A percentile compares a stretch with the other conserved stretches of the same genome.
These are phyloP conservation scores for Volucella inanis DNA, from an alignment of 2,888 invertebrate genomes.

Conservation along the genomic window DNA sequence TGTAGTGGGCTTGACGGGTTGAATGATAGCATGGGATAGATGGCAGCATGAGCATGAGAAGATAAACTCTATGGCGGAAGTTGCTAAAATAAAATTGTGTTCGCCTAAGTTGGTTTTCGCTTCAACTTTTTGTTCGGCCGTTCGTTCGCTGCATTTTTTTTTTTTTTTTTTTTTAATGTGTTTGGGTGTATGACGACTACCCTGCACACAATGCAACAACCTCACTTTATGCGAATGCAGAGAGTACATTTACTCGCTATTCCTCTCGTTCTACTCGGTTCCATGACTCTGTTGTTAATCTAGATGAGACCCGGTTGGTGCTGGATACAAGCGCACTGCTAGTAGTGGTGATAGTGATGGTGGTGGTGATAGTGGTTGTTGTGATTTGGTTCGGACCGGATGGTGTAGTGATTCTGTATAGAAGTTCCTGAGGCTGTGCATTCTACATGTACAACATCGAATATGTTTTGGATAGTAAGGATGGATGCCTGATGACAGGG, in stretches of 20 bases:
- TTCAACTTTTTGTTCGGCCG: slow-evolving; percentile 62
- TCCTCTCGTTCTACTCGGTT: slow-evolving; percentile 47
- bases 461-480: slow-evolving; percentile 9
- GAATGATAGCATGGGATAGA: slow-evolving; percentile 7
- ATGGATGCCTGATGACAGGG: slow-evolving; percentile 63
- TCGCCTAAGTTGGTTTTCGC: slow-evolving; percentile 74
- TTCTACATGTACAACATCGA: slow-evolving; percentile 2
- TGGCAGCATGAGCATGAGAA: slow-evolving; percentile 56
- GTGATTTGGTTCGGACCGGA: slow-evolving; percentile 41
- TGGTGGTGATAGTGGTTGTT: background rate
- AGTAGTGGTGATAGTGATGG: slow-evolving; percentile 38
- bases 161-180: background rate
- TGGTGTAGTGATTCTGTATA: slow-evolving; percentile 61
- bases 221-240: slow-evolving; percentile 47
- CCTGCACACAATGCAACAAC: slow-evolving; percentile 61
- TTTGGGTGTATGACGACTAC: slow-evolving; percentile 12
- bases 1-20: slow-evolving; percentile 46
- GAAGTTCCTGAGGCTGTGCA: slow-evolving; percentile 35
- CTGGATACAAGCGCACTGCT: slow-evolving; percentile 35
- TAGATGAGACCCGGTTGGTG: slow-evolving; percentile 23
- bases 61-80: slow-evolving; percentile 72
- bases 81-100: slow-evolving; percentile 74
- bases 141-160: slow-evolving; percentile 20
- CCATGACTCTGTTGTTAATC: slow-evolving; percentile 73
- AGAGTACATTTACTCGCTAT: slow-evolving; percentile 33